Base-by-base conservation (phyloP, 1,140 invertebrate species). In the Trinorchestia longiramus region DNA sequence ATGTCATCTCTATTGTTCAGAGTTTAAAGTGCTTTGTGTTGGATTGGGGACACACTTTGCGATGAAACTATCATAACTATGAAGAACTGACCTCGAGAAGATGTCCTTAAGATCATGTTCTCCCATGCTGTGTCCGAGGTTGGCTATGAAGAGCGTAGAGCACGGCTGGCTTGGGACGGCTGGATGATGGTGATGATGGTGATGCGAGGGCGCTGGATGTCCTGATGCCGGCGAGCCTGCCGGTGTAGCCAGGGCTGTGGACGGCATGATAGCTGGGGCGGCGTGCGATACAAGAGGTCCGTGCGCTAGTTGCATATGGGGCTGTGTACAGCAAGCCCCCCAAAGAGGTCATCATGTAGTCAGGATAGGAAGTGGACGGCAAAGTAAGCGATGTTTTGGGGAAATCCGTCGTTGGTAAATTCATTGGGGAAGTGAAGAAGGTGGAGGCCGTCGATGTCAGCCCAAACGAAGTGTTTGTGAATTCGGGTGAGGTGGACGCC, bases 51-150 rank as follows among this genome's bases (percentile, higher is more conserved):
- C 44, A 41, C 95, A 95, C 95, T 53, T 53, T 8, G 28, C 62
- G 3, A 77, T 77, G 15, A 36, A 3, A 23, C 19, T 19, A 53
- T 53, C 62, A 77, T 36, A 90, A 17, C 4, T 90, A 36, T 28
- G n/a, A 19, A 19, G 8, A 3, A 97, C 98, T 98, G 97, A 99
- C 99, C 99, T 99, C 98, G 98, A 99, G 98, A 99, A 99, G 97
- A 99, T 98, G 97, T 99, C 99, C 98, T 99, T 99, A 96, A 99
- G 98, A 97, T 99, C 99, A 97, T 99, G 99, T 97, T 99, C 99
- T 95, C 99, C 99, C 97, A 99, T 99, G 97, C 99, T 99, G 97
- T 99, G 99, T 91, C 99, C 99, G 97, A 99, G 98, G 97, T 99
- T 99, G 97, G 99, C 99, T 97, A 99, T 99, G 98, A 99, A 99